Conservation (phyloP, 2,113 vertebrate genomes). For the Heptranchias perlo region DNA sequence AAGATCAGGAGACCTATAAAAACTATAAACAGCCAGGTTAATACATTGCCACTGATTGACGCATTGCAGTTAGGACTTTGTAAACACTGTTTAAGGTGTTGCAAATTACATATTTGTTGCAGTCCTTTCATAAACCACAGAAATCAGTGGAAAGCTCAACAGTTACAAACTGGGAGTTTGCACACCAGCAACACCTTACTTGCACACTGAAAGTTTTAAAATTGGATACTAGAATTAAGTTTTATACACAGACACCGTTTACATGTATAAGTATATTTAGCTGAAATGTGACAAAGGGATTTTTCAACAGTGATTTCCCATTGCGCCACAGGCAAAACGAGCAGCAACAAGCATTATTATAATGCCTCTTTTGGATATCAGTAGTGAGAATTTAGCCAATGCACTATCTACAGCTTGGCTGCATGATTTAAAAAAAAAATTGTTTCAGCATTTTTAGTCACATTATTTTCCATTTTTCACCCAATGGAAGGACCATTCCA, state of each 20-base stretch:
- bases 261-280: background rate
- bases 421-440: background rate
- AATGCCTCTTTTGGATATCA: constrained; percentile 9
- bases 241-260: background rate
- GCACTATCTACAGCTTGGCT: background rate
- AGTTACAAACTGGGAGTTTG: constrained; percentile 23
- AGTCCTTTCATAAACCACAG: background rate
- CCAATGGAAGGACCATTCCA: background rate
- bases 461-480: background rate
- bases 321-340: constrained; percentile 33
- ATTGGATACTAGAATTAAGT: background rate
- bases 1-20: constrained; percentile 49
- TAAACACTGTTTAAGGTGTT: constrained; percentile 26
- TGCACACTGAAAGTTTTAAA: constrained; percentile 18
- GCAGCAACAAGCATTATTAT: constrained; percentile 28
- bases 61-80: constrained; percentile 20
- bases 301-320: background rate
- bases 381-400: constrained; percentile 30
- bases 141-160: constrained; percentile 7
- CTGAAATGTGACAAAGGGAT: background rate
- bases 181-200: constrained; percentile 1
- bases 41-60: constrained; percentile 19
- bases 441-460: background rate
- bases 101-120: constrained; percentile 26
- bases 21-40: constrained; percentile 38